phyloP scores from a whole-genome alignment of 2,113 vertebrate species.

The Triplophysa tibetana region DNA sequence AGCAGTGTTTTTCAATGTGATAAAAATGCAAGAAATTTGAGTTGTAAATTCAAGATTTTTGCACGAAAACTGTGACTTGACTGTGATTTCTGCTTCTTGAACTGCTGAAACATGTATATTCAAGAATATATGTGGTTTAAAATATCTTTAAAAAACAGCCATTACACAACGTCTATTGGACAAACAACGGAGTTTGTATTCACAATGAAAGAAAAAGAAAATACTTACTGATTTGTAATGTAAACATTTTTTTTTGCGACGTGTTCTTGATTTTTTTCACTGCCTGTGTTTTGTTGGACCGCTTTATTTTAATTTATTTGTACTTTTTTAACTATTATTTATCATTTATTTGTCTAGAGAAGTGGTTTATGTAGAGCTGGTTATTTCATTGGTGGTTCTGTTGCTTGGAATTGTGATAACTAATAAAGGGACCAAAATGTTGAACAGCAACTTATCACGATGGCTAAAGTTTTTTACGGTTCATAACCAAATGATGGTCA shows the following conservation, averaged over 20 bases:
- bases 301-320: constrained; percentile 60
- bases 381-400: constrained; percentile 76
- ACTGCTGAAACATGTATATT: constrained; percentile 14
- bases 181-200: neutral
- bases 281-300: constrained; percentile 28
- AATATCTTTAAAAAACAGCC: constrained; percentile 25
- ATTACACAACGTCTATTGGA: neutral
- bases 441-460: constrained; percentile 42
- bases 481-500: neutral
- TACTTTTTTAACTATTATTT: constrained; percentile 59
- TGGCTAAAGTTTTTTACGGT: neutral
- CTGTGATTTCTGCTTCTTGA: constrained; percentile 30
- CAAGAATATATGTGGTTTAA: constrained; percentile 2
- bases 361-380: constrained; percentile 72
- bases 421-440: constrained; percentile 81
- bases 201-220: neutral
- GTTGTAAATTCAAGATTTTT: constrained; percentile 32
- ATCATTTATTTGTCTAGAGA: constrained; percentile 68
- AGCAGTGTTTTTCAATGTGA: constrained; percentile 16
- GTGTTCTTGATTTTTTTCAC: constrained; percentile 14
- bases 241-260: neutral
- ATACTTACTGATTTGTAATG: neutral
- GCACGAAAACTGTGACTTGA: constrained; percentile 36
- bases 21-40: constrained; percentile 22
- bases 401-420: constrained; percentile 79